Percentiles rank a stretch among this genome's conserved stretches.
Conservation (phyloP, 2,797 vertebrate species). For the Rallus crepitans region DNA sequence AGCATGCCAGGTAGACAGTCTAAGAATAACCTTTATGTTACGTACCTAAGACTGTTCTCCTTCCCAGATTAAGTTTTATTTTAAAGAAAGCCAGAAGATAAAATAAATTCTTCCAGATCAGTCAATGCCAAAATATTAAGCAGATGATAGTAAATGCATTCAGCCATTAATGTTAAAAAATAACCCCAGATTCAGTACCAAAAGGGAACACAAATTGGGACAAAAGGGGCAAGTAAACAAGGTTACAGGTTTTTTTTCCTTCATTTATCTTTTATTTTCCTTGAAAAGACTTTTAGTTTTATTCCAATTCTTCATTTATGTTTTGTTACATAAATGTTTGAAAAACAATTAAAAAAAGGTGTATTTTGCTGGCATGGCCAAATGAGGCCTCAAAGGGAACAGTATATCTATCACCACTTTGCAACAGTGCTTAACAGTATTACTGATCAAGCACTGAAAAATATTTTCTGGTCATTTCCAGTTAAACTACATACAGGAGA, state of each 20-base stretch:
- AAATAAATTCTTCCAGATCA: background rate
- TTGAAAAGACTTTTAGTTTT: background rate
- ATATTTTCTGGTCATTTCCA: background rate
- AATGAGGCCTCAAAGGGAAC: background rate
- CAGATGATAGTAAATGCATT: background rate
- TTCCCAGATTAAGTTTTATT: background rate
- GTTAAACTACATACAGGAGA: background rate
- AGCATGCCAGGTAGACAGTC: background rate
- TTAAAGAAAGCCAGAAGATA: background rate
- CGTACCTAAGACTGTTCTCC: background rate
- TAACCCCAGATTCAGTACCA: background rate
- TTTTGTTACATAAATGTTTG: background rate
- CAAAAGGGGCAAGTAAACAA: background rate
- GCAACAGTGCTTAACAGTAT: background rate
- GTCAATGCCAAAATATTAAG: background rate
- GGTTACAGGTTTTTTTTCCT: background rate
- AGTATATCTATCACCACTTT: background rate
- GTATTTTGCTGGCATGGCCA: background rate
- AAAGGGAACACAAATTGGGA: background rate
- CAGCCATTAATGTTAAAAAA: background rate
- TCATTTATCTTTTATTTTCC: background rate
- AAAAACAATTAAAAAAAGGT: rapidly evolving
- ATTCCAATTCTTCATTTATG: background rate
- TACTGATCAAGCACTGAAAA: background rate
- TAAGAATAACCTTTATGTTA: background rate